Percentiles rank a stretch among this genome's conserved stretches.
Evolutionary conservation across 1,140 invertebrate genomes (phyloP).

Genomic region (Drosophila kurseongensis): DNA sequence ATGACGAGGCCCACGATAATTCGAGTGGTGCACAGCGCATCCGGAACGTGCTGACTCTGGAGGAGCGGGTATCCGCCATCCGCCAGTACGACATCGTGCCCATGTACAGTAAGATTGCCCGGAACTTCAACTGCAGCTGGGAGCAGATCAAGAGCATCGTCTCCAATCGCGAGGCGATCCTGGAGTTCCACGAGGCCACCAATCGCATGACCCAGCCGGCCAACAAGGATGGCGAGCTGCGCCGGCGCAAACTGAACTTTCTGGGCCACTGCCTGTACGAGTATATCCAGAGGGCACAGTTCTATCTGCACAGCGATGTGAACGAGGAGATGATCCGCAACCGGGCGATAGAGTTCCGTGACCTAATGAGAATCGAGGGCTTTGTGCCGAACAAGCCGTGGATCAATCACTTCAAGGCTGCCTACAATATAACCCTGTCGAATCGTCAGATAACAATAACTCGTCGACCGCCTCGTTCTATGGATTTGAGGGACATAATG

Average conservation of each 20-base stretch:
- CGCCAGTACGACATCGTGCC: constrained; percentile 73
- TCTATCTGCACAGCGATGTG: constrained; percentile 59
- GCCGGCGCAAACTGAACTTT: constrained; percentile 67
- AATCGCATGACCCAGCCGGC: constrained; percentile 26
- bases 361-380: constrained; percentile 67
- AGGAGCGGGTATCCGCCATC: constrained; percentile 74
- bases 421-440: constrained; percentile 71
- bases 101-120: constrained; percentile 77
- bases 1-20: constrained; percentile 20
- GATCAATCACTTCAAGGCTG: constrained; percentile 79
- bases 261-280: constrained; percentile 76
- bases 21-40: constrained; percentile 52
- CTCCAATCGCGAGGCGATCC: constrained; percentile 67
- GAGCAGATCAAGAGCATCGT: constrained; percentile 81
- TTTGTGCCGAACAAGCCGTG: constrained; percentile 75
- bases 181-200: constrained; percentile 72
- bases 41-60: constrained; percentile 72
- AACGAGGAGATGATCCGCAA: constrained; percentile 74
- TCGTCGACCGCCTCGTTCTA: constrained; percentile 62
- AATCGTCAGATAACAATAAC: constrained; percentile 72
- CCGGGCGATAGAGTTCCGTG: constrained; percentile 72
- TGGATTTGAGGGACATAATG: constrained; percentile 77
- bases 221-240: constrained; percentile 55
- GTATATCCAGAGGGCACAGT: constrained; percentile 74
- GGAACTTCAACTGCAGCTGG: constrained; percentile 81